A percentile compares a stretch with the other conserved stretches of the same genome.
phyloP scores from a whole-genome alignment of 1,140 invertebrate species.

The Nixonia krombeini region DNA sequence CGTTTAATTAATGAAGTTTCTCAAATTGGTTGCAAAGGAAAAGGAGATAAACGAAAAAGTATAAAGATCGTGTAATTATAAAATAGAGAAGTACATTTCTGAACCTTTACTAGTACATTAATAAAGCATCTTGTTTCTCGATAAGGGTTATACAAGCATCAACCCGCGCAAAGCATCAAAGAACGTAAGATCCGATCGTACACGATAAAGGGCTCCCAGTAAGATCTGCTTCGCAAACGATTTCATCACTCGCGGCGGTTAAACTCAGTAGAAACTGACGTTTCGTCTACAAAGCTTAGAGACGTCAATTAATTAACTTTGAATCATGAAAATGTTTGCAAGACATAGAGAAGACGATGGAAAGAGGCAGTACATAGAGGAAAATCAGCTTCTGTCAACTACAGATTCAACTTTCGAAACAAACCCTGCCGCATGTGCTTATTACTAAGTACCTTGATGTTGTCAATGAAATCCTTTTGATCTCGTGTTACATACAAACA shows the following conservation, averaged over 20 bases:
- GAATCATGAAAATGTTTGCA: conserved; percentile 28
- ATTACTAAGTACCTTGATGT: conserved; percentile 12
- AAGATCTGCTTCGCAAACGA: conserved; percentile 19
- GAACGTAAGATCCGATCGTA: conserved; percentile 12
- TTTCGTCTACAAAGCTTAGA: conserved; percentile 62
- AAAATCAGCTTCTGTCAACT: conserved; percentile 46
- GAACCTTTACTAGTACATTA: too few relatives aligned
- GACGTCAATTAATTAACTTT: conserved; percentile 65
- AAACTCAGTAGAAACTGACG: conserved; percentile 48
- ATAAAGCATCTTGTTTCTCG: background rate
- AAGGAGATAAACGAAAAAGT: too few relatives aligned
- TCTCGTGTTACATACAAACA: too few relatives aligned
- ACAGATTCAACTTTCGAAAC: conserved; percentile 8
- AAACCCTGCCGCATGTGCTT: conserved; percentile 20
- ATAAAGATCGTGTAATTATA: too few relatives aligned
- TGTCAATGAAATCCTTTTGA: background rate
- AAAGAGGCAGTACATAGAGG: conserved; percentile 33
- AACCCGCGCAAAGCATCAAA: background rate
- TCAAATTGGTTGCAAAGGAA: too few relatives aligned
- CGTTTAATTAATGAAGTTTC: too few relatives aligned
- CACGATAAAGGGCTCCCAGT: conserved; percentile 19
- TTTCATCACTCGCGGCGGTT: conserved; percentile 45
- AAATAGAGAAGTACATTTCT: too few relatives aligned
- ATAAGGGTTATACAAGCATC: background rate
- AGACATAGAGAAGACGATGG: conserved; percentile 24